phyloP scores from a whole-genome alignment of 2,113 vertebrate genomes.

The Origma solitaria region DNA sequence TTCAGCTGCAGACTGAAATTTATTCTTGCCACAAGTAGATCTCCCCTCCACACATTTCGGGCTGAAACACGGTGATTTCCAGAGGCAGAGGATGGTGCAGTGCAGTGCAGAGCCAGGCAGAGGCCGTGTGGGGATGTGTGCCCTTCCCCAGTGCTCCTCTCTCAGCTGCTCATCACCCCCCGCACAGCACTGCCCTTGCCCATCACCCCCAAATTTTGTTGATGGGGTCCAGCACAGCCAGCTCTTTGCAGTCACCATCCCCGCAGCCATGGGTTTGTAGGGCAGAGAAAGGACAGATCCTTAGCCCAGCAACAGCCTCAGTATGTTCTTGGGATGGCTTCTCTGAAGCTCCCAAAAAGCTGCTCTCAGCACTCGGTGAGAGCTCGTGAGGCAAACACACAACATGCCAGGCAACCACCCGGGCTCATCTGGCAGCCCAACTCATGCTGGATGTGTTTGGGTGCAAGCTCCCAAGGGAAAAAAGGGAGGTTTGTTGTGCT shows the following conservation, averaged over 20 bases:
- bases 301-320: neutral
- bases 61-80: neutral
- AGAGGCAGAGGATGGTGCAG: neutral
- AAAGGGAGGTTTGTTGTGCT: neutral
- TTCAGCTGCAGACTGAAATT: neutral
- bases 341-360: neutral
- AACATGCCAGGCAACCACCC: accelerated
- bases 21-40: neutral
- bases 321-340: neutral
- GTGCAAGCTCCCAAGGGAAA: neutral
- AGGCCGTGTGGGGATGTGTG: neutral
- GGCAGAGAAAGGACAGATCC: neutral
- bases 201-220: neutral
- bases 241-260: neutral
- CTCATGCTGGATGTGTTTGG: accelerated
- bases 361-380: neutral
- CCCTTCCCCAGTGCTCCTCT: neutral
- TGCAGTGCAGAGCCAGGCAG: neutral
- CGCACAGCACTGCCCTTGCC: neutral
- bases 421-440: neutral
- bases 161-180: neutral
- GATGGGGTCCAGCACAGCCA: neutral
- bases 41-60: neutral
- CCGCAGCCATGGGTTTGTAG: neutral
- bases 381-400: neutral